Base-by-base conservation (phyloP, 2,797 vertebrate species). In the Peromyscus aztecus region DNA sequence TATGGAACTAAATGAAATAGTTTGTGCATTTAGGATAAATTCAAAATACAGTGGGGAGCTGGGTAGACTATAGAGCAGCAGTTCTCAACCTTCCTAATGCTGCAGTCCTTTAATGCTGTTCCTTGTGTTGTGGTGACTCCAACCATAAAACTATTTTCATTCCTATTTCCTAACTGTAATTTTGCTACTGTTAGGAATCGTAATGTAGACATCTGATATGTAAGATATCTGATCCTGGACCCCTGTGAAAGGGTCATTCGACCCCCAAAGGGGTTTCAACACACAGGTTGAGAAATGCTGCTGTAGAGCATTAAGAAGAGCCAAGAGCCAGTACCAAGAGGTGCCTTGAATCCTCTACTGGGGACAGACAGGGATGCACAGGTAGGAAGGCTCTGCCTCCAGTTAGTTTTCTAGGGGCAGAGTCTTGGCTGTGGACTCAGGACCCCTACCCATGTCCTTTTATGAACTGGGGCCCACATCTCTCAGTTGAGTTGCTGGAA, bases 1-100 rank as follows among this genome's bases (percentile, higher is more conserved):
- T 80, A 81, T 46, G 69, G 37, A 13, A 67, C 43, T 71, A 89
- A 94, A 95, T 31, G 49, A 91, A 75, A 88, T 29, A 82, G n/a
- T 94, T 77, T 49, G 49, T 67, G 40, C 34, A 17, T 85, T 90
- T 86, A 84, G 75, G 29, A 67, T 85, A 82, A 96, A 63, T 81
- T 87, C 29, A 84, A 94, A 95, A 75, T 76, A 16, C 2, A 1
- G 6, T 43, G 5, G 24, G n/a, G 43, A 81, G 23, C 80, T 91
- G 63, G 80, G 83, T n/a, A 84, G 89, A 81, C 24, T 7, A 2
- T 57, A 49, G 19, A 67, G 11, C 29, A n/a, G 63, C 0, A 3
- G 19, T 1, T n/a, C 12, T 49, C 14, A 16, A 83, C 57, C 57
- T 61, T 43, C 55, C 24, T 83, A 29, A 31, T 43, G 37, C 37